Evolutionary conservation across 2,113 vertebrate species (phyloP).

Genomic region (Prietella phreatophila): DNA sequence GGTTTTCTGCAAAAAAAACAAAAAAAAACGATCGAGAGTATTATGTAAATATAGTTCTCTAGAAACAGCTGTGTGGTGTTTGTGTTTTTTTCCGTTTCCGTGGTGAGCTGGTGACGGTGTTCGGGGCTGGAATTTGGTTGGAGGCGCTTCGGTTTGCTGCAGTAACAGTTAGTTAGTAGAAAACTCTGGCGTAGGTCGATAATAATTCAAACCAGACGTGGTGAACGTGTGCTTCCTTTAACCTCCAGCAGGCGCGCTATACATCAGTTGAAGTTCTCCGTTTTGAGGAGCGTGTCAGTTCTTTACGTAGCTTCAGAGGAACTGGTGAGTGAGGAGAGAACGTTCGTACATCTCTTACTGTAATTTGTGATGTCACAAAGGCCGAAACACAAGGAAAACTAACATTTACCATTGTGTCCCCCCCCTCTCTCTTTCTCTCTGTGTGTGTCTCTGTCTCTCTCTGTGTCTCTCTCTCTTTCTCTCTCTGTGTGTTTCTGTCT

Average conservation of each 20-base stretch:
- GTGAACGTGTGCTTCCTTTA: not conserved
- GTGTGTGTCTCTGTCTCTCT: too few relatives aligned
- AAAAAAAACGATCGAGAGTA: conserved; percentile 68
- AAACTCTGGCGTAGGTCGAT: not conserved
- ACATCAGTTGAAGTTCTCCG: not conserved
- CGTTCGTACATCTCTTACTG: not conserved
- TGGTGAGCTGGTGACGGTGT: not conserved
- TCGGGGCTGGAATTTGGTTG: not conserved
- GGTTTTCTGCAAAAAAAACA: conserved; percentile 67
- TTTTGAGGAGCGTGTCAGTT: not conserved
- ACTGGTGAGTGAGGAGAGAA: not conserved
- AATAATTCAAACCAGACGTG: too few relatives aligned
- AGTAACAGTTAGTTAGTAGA: not conserved
- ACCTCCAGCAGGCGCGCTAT: not conserved
- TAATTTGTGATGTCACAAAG: not conserved
- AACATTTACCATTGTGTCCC: not conserved
- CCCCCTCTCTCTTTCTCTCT: too few relatives aligned
- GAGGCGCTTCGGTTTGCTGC: not conserved
- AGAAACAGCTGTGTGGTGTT: conserved; percentile 59
- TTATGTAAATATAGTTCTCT: conserved; percentile 81
- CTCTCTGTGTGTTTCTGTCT: too few relatives aligned
- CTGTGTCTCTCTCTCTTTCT: too few relatives aligned
- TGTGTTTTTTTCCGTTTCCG: too few relatives aligned
- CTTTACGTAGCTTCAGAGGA: not conserved
- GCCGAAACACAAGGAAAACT: not conserved